phyloP scores from a whole-genome alignment of 2,888 invertebrate genomes.

The Synanthedon vespiformis region DNA sequence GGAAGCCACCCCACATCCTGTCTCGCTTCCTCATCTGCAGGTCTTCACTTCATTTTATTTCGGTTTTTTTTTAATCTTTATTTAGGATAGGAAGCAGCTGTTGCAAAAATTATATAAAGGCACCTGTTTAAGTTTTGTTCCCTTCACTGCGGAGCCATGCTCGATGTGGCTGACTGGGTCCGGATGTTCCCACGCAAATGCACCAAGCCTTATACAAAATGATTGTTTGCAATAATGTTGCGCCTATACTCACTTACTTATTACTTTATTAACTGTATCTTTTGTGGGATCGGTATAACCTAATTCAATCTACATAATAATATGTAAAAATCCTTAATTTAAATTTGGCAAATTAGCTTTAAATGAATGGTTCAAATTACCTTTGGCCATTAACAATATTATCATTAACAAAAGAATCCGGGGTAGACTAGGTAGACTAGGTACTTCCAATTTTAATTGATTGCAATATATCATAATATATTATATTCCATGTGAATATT shows the following conservation, averaged over 20 bases:
- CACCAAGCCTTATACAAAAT: constrained; percentile 4
- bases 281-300: too few relatives aligned
- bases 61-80: constrained; percentile 8
- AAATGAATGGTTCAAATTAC: too few relatives aligned
- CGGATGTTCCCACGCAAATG: constrained; percentile 60
- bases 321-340: too few relatives aligned
- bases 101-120: constrained; percentile 11
- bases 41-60: constrained; percentile 17
- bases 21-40: constrained; percentile 14
- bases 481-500: too few relatives aligned
- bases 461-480: too few relatives aligned
- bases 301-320: too few relatives aligned
- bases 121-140: constrained; percentile 48
- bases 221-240: neutral
- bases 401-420: too few relatives aligned
- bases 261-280: too few relatives aligned
- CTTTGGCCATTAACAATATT: too few relatives aligned
- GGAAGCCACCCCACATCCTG: constrained; percentile 9
- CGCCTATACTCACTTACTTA: neutral
- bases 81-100: constrained; percentile 57
- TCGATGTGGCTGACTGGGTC: constrained; percentile 11
- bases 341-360: too few relatives aligned
- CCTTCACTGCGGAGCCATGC: constrained; percentile 12
- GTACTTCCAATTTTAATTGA: too few relatives aligned
- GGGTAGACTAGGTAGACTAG: too few relatives aligned